Base-by-base conservation (phyloP, 2,113 vertebrate genomes). In the Archocentrus centrarchus region DNA sequence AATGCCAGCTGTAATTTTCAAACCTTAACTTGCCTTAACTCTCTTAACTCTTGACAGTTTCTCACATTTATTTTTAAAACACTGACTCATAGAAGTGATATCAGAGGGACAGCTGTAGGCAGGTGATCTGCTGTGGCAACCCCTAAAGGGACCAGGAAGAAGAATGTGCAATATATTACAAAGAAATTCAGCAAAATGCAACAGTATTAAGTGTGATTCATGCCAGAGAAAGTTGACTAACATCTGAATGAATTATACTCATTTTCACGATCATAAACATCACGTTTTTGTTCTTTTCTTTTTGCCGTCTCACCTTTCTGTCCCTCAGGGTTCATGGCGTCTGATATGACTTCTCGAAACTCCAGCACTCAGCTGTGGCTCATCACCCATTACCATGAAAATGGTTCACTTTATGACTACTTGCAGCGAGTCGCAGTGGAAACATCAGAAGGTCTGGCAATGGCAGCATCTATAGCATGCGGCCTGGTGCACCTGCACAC, bases 301-400 rank as follows among this genome's bases (percentile, higher is more conserved):
- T 18, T 3, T 8, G 55, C 3, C 4, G 2, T 5, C 30, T 73
- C 0, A 30, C 41, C 44, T 32, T 53, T 73, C 66, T 2, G 6
- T 53, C 47, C 27, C 27, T 30, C 90, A 97, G 96, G 96, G 37
- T 97, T 97, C 93, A 96, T 96, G 95, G 96, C 96, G 1, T 97
- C 96, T 0, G 96, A 97, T 91, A 97, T 97, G 96, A 96, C 96
- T 1, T 97, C 96, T 9, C 95, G 96, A 15, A 96, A 97, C 94
- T 97, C 96, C 83, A 97, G 96, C 95, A 97, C 96, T 9, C 96
- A 97, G 93, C 95, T 97, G 86, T 97, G 96, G 96, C 95, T 97
- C 81, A 96, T 97, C 94, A 96, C 96, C 9, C 96, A 97, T 70
- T 97, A 96, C 91, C 96, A 97, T 17, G 96, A 97, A 87, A 95